Conservation (phyloP, 2,888 invertebrate species). For the Lydus trimaculatus region DNA sequence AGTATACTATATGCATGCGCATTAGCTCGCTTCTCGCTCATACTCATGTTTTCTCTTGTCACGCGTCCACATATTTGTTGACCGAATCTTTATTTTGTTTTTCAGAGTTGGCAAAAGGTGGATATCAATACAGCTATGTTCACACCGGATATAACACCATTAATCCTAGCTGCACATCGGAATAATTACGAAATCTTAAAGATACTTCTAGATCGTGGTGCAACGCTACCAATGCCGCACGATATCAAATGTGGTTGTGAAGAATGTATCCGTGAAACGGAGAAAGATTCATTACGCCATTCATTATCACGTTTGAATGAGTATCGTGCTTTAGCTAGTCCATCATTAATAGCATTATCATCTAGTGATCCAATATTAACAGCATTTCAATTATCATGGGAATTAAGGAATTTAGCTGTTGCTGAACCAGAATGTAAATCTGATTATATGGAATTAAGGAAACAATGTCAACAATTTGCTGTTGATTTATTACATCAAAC, state of each 20-base stretch:
- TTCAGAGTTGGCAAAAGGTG: conserved; percentile 87
- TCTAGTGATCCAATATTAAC: conserved; percentile 93
- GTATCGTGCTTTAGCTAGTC: conserved; percentile 90
- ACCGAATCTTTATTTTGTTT: too few species aligned
- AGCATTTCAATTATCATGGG: conserved; percentile 95
- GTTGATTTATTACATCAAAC: conserved; percentile 91
- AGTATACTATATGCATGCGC: too few species aligned
- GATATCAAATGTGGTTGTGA: conserved; percentile 90
- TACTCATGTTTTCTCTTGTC: too few species aligned
- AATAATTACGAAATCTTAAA: conserved; percentile 97
- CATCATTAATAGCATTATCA: conserved; percentile 91
- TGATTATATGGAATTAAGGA: conserved; percentile 87
- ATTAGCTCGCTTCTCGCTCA: too few species aligned
- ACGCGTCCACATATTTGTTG: too few species aligned
- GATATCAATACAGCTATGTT: conserved; percentile 84
- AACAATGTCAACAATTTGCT: conserved; percentile 89
- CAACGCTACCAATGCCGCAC: conserved; percentile 89
- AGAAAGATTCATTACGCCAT: conserved; percentile 79
- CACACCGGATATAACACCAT: conserved; percentile 92
- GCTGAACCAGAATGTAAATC: conserved; percentile 91
- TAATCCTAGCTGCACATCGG: conserved; percentile 91
- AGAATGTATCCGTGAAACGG: conserved; percentile 79
- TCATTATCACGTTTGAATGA: conserved; percentile 91
- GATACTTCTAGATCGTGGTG: conserved; percentile 89
- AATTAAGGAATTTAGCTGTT: conserved; percentile 85